Conservation (phyloP, 1,140 invertebrate species). For the Micrasema longulum region DNA sequence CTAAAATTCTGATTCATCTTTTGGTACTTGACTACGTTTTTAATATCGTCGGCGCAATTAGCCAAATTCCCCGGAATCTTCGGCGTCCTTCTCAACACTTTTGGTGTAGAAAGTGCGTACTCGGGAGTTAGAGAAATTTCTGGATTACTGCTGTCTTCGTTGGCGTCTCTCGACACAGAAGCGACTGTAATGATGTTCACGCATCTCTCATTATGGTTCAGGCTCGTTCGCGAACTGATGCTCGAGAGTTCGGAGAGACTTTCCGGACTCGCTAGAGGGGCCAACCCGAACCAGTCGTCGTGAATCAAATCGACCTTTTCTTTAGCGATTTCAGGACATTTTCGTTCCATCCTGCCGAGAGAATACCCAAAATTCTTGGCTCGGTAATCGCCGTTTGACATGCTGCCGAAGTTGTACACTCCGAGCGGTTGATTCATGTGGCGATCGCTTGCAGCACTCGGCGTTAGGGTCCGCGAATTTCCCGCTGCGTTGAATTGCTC, state of each 20-base stretch:
- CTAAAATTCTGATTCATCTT: constrained; percentile 68
- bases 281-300: constrained; percentile 76
- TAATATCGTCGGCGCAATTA: constrained; percentile 74
- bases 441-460: constrained; percentile 46
- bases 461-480: constrained; percentile 49
- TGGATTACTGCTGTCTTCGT: constrained; percentile 37
- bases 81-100: constrained; percentile 73
- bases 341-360: constrained; percentile 26
- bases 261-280: constrained; percentile 87
- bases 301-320: constrained; percentile 66
- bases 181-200: constrained; percentile 55
- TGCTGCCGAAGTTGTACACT: constrained; percentile 48
- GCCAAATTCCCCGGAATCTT: constrained; percentile 75
- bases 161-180: constrained; percentile 52
- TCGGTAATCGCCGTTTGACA: constrained; percentile 46
- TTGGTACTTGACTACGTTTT: constrained; percentile 71
- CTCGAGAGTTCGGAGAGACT: constrained; percentile 85
- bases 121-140: constrained; percentile 52
- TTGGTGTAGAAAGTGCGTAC: constrained; percentile 66
- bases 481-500: constrained; percentile 48
- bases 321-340: constrained; percentile 16
- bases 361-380: constrained; percentile 33
- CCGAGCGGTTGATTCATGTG: constrained; percentile 48
- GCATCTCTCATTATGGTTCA: constrained; percentile 61
- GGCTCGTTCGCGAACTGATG: constrained; percentile 69